phyloP scores from a whole-genome alignment of 1,140 invertebrate species.

The Drosophila obscura region DNA sequence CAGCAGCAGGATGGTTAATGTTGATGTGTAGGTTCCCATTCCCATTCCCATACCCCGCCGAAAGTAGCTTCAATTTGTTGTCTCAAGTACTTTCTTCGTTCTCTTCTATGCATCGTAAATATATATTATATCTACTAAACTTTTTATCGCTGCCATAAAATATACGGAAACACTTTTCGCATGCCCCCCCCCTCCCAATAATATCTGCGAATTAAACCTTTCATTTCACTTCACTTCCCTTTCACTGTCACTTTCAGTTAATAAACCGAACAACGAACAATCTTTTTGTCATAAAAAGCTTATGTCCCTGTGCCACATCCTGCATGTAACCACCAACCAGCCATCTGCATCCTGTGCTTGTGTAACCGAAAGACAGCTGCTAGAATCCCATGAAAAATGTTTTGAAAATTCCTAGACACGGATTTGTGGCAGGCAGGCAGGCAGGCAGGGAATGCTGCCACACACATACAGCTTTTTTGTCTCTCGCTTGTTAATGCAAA shows the following conservation, averaged over 20 bases:
- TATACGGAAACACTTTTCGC: constrained; percentile 1
- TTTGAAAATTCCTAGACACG: constrained; percentile 52
- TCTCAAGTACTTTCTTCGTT: too few species aligned
- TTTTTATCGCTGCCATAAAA: constrained; percentile 45
- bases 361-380: constrained; percentile 61
- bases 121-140: constrained; percentile 30
- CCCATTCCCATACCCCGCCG: neutral
- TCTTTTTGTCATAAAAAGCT: constrained; percentile 63
- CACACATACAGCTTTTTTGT: constrained; percentile 31
- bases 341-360: constrained; percentile 38
- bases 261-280: constrained; percentile 53
- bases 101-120: constrained; percentile 18
- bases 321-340: constrained; percentile 21
- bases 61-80: constrained; percentile 25
- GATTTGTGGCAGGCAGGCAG: constrained; percentile 33
- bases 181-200: too few species aligned
- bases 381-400: constrained; percentile 62
- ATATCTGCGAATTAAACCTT: constrained; percentile 58
- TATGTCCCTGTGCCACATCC: constrained; percentile 65
- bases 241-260: constrained; percentile 43
- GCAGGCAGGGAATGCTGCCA: constrained; percentile 12
- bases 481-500: constrained; percentile 59
- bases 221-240: constrained; percentile 43
- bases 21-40: neutral
- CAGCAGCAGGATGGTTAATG: too few species aligned